Evolutionary conservation across 2,113 vertebrate genomes (phyloP), one percentile per base, ranked within the genome.

Genomic region (Micromys minutus): DNA sequence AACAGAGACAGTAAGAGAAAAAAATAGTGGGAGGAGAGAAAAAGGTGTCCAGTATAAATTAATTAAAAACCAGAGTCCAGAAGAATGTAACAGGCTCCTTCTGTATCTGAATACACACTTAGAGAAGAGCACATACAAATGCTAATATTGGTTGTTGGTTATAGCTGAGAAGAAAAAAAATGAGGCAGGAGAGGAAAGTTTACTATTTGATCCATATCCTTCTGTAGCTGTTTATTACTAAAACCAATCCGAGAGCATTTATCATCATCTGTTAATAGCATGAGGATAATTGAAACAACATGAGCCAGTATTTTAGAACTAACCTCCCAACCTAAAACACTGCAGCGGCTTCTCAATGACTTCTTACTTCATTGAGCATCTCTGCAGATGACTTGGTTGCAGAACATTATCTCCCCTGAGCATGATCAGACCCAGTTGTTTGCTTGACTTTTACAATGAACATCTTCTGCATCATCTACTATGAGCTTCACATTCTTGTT

Each of bases 41-140:
- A 65, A 93, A 96, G n/a, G 50, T 39, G 12, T 91, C 47, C 52
- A 76, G 52, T 39, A 95, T 69, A 96, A 95, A 71, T 87, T 76
- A 94, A 72, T 94, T 90, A 57, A 86, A 96, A 94, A 89, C 24
- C 36, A 89, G n/a, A 61, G 39, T 74, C 4, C 39, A 79, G 47
- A 67, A 67, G 34, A 89, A 12, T 21, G 76, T 80, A 88, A 71
- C 57, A 75, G 39, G 16, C 45, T 55, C 50, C 34, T 84, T 85
- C 21, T 84, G 8, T 34, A 72, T 50, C 75, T 36, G 16, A 26
- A 72, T 29, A 80, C n/a, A 88, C 92, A 69, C 31, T 79, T 80
- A 90, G 83, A 92, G 65, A 47, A 89, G 31, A 36, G 67, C 39
- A 72, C 34, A 31, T 59, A 85, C 85, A 92, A 86, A 59, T 74